Conservation (phyloP, 23 tunicate genomes). For the Styela plicata region DNA sequence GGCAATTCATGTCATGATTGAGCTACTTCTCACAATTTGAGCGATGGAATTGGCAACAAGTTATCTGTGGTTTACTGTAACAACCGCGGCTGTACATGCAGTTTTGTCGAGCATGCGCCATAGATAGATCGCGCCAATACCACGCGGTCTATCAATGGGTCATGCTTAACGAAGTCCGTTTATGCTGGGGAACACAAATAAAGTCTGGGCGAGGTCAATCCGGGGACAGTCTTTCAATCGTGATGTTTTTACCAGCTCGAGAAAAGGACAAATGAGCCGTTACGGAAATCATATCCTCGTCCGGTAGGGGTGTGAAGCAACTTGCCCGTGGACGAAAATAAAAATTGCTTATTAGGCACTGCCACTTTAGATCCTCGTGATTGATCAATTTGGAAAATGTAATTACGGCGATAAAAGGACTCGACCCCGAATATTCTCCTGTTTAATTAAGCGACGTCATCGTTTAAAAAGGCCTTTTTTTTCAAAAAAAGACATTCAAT, state of each 20-base stretch:
- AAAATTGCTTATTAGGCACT: background rate
- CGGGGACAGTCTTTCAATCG: background rate
- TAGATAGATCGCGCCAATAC: no score
- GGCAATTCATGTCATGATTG: background rate
- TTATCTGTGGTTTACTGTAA: background rate
- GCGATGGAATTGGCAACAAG: background rate
- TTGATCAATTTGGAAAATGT: background rate
- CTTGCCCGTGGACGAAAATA: background rate
- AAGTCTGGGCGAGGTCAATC: background rate
- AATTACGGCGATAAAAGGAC: background rate
- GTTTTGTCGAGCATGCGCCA: no score
- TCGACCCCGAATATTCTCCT: background rate
- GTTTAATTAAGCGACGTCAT: background rate
- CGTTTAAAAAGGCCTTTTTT: no score
- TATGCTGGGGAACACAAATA: background rate
- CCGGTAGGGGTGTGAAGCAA: background rate
- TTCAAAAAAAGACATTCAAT: no score
- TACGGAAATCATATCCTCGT: background rate
- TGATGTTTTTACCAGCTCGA: background rate
- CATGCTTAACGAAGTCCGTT: no score
- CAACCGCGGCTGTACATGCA: no score
- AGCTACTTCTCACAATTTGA: background rate
- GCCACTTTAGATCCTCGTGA: background rate
- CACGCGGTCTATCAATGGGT: no score
- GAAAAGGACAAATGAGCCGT: background rate